These are phyloP conservation scores for Carcina quercana DNA, from an alignment of 2,888 invertebrate genomes.

Conservation along the genomic window DNA sequence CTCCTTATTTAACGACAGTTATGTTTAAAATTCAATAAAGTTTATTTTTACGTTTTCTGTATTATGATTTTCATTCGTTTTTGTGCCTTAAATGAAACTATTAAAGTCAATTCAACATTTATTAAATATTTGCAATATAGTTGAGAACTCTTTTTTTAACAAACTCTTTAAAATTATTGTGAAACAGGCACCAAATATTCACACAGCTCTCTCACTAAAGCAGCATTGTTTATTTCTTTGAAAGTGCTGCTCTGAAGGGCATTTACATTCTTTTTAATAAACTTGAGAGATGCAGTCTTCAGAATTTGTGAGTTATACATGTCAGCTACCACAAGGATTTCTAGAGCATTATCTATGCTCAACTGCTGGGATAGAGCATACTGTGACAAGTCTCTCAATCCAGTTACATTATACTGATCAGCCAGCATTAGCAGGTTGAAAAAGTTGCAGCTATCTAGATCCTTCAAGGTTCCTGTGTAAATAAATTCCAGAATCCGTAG, in stretches of 20 bases:
- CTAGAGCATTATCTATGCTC: conserved; percentile 43
- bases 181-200: conserved; percentile 30
- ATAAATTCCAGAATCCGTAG: conserved; percentile 48
- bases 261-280: conserved; percentile 44
- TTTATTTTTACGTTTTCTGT: conserved; percentile 69
- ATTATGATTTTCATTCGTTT: conserved; percentile 48
- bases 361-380: conserved; percentile 41
- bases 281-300: conserved; percentile 44
- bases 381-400: conserved; percentile 43
- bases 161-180: not conserved
- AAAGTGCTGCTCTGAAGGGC: conserved; percentile 36
- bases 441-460: conserved; percentile 41
- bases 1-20: conserved; percentile 46
- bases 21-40: conserved; percentile 64
- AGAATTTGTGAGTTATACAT: conserved; percentile 45
- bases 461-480: conserved; percentile 49
- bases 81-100: conserved; percentile 12
- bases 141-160: not conserved
- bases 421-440: conserved; percentile 47
- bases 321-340: conserved; percentile 47
- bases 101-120: conserved; percentile 12
- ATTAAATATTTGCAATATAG: not conserved
- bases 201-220: conserved; percentile 46
- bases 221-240: conserved; percentile 42
- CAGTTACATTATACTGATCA: conserved; percentile 49